These are phyloP conservation scores for Elysia chlorotica DNA, from an alignment of 1,140 invertebrate genomes.

Conservation along the genomic window DNA sequence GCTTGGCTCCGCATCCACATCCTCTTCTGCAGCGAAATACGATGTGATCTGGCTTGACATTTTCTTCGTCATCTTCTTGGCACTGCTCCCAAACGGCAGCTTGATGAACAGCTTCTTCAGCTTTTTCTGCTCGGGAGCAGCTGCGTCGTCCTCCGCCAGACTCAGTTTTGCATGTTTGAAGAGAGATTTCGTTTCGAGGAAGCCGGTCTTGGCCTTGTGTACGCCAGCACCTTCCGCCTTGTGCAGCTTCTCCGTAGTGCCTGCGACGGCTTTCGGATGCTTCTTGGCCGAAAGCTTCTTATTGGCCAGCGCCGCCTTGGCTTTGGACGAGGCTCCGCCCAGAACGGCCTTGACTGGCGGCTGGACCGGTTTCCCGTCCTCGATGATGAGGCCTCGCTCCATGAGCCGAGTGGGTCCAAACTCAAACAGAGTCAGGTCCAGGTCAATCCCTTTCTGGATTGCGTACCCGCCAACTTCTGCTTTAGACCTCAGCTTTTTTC, in stretches of 20 bases:
- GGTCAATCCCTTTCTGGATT: neutral
- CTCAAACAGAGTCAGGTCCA: constrained; percentile 9
- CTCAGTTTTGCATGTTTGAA: constrained; percentile 10
- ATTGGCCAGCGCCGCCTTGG: neutral
- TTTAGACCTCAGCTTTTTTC: constrained; percentile 7
- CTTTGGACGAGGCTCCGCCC: no score
- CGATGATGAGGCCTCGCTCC: neutral
- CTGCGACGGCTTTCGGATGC: neutral
- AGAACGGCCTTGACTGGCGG: no score
- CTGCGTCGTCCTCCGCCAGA: neutral
- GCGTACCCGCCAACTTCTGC: neutral
- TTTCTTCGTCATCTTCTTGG: constrained; percentile 19
- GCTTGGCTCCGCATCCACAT: neutral
- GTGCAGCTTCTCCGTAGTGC: neutral
- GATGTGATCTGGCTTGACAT: constrained; percentile 12
- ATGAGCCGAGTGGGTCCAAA: neutral
- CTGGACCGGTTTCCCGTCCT: no score
- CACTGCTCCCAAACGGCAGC: constrained; percentile 22
- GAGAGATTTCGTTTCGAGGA: constrained; percentile 1
- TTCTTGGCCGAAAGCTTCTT: neutral
- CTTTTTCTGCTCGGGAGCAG: neutral
- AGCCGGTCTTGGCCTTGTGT: neutral
- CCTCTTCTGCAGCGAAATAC: constrained; percentile 14
- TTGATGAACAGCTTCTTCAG: constrained; percentile 19
- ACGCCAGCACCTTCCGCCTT: constrained; percentile 8